Percentiles rank a stretch among this genome's conserved stretches.
These are phyloP conservation scores for Plumapathes pennacea DNA, from an alignment of 92 coral and sea anemone species.

Conservation along the genomic window DNA sequence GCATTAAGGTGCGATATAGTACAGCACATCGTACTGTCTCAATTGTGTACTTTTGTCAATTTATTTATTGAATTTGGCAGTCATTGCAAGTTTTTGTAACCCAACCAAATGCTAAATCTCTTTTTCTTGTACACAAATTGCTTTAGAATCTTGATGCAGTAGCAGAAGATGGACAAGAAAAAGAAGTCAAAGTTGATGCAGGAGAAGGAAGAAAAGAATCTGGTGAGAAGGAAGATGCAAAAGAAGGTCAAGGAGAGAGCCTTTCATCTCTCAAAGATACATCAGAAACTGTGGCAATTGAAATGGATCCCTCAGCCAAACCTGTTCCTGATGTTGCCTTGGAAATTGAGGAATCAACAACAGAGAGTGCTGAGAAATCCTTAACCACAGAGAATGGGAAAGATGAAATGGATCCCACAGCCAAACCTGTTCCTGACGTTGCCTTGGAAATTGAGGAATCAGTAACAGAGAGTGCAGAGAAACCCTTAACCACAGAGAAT, in stretches of 20 bases:
- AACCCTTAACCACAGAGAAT: slow-evolving; percentile 4
- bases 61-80: too few species aligned
- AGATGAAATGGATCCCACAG: slow-evolving; percentile 23
- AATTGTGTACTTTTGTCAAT: too few species aligned
- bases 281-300: slow-evolving; percentile 41
- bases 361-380: slow-evolving; percentile 26
- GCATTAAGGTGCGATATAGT: too few species aligned
- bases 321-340: slow-evolving; percentile 28
- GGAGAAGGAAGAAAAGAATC: slow-evolving; percentile 22
- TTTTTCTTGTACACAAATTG: too few species aligned
- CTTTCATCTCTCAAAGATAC: slow-evolving; percentile 3
- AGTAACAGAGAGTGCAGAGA: slow-evolving; percentile 23
- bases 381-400: slow-evolving; percentile 24
- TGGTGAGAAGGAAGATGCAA: background rate
- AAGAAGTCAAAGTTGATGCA: slow-evolving; percentile 2
- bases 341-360: slow-evolving; percentile 5
- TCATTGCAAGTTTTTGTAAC: too few species aligned
- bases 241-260: background rate
- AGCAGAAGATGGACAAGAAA: slow-evolving; percentile 6
- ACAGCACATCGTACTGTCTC: too few species aligned
- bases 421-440: slow-evolving; percentile 26
- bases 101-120: too few species aligned
- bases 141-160: slow-evolving; percentile 6
- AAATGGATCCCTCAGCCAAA: slow-evolving; percentile 12
- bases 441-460: slow-evolving; percentile 10